Evolutionary conservation across 2,888 invertebrate genomes (phyloP).

Genomic region (Buathra laborator): DNA sequence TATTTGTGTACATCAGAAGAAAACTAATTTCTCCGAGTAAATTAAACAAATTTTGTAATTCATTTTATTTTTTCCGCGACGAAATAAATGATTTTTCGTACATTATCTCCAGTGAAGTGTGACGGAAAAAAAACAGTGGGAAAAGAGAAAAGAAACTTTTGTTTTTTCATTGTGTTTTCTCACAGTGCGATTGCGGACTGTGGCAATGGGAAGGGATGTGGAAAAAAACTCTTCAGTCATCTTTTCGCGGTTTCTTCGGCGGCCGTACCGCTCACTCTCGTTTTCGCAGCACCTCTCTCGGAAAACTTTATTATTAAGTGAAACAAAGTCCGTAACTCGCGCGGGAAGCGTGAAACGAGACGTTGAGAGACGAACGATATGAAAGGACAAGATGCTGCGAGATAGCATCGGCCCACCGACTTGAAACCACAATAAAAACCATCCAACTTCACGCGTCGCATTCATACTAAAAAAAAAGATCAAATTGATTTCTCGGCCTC

Average conservation of each 20-base stretch:
- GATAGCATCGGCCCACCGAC: neutral
- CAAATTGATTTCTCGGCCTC: neutral
- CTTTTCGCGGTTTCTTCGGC: slow-evolving; percentile 19
- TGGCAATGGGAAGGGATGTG: neutral
- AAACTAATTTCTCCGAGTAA: neutral
- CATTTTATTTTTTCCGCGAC: slow-evolving; percentile 36
- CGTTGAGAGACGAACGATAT: slow-evolving; percentile 41
- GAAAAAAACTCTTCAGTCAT: slow-evolving; percentile 35
- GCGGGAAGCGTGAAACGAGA: slow-evolving; percentile 35
- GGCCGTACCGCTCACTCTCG: slow-evolving; percentile 59
- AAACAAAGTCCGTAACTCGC: slow-evolving; percentile 74
- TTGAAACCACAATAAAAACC: slow-evolving; percentile 16
- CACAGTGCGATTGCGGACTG: neutral
- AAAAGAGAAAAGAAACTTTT: neutral
- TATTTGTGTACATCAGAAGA: neutral
- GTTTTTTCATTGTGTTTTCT: slow-evolving; percentile 36
- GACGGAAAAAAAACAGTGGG: slow-evolving; percentile 33
- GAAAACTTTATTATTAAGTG: slow-evolving; percentile 76
- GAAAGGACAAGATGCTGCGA: neutral
- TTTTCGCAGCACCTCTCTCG: slow-evolving; percentile 10
- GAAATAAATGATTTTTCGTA: slow-evolving; percentile 72
- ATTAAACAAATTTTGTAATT: slow-evolving; percentile 53
- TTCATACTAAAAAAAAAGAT: slow-evolving; percentile 7
- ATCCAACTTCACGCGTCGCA: slow-evolving; percentile 8
- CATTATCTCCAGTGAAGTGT: slow-evolving; percentile 65